Conservation (phyloP, 2,888 invertebrate species). For the Ophion costatus region DNA sequence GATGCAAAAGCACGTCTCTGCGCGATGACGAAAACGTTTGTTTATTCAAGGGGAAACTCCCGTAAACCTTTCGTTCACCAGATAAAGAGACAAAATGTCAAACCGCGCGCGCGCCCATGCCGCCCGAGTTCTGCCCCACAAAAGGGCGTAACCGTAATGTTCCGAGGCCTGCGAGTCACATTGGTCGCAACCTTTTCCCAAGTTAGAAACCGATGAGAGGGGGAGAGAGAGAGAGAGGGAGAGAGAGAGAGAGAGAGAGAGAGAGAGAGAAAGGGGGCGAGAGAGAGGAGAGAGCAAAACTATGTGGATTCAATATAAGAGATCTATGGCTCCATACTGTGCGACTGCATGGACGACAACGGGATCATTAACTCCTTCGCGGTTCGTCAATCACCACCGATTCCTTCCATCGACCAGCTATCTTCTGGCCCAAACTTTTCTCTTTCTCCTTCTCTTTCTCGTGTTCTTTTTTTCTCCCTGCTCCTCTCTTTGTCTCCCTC, state of each 20-base stretch:
- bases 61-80: conserved; percentile 59
- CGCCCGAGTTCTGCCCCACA: background rate
- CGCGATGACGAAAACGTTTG: conserved; percentile 68
- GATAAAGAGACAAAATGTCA: conserved; percentile 60
- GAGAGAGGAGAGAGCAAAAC: no score
- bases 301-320: conserved; percentile 29
- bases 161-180: background rate
- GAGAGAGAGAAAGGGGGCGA: no score
- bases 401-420: conserved; percentile 44
- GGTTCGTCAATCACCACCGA: conserved; percentile 62
- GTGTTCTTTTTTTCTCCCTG: background rate
- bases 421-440: conserved; percentile 37
- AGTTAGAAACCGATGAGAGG: background rate
- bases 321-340: conserved; percentile 30
- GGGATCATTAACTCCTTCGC: conserved; percentile 68
- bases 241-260: no score
- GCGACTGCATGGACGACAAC: conserved; percentile 61
- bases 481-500: conserved; percentile 24
- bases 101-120: background rate
- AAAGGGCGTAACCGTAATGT: conserved; percentile 14
- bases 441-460: background rate
- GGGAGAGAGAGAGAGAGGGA: conserved; percentile 5
- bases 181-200: background rate
- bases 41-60: conserved; percentile 71
- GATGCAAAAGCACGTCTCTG: conserved; percentile 16